Base-by-base conservation (phyloP, 1,140 invertebrate genomes). In the Anastrepha obliqua region DNA sequence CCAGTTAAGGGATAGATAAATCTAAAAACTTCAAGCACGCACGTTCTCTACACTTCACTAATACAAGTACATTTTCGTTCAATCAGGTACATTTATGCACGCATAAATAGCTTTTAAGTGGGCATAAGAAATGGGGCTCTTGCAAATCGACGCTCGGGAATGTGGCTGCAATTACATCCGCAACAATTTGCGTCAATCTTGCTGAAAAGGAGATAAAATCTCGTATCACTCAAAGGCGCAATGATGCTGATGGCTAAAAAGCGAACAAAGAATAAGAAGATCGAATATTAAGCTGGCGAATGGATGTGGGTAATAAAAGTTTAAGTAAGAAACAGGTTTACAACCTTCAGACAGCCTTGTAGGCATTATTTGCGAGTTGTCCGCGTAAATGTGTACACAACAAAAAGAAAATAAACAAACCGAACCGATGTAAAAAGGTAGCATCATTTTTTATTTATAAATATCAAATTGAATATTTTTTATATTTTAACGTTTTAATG, bases 111-210 rank as follows among this genome's bases (percentile, higher is more conserved):
- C 51, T 55, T 55, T 6, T 55, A 55, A 55, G 51, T 55, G 51
- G 51, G 51, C 51, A 55, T 55, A 29, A 29, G 29, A 0, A 8
- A 0, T 55, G 51, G 51, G 2, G 11, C 51, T 55, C 51, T 8
- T 15, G 42, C 67, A 81, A 81, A 81, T 81, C n/a, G 17, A 6
- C n/a, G 47, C n/a, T 55, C 55, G 39, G 17, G 44, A 55, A 55
- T 81, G n/a, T 81, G 51, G 47, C 47, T 81, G 74, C n/a, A 81
- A 81, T 81, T 81, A 55, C 51, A 55, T 81, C 51, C 47, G 55
- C 47, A 55, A 13, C 47, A 81, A 81, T 81, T 81, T 81, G 47
- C 74, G 74, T 81, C 74, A 81, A 81, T 81, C 74, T 81, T 81
- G 74, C 17, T 81, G 47, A 81, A 81, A 55, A 29, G 15, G 15